A percentile compares a stretch with the other conserved stretches of the same genome.
Evolutionary conservation across 1,140 invertebrate species (phyloP).

Genomic region (Scylla paramamosain): DNA sequence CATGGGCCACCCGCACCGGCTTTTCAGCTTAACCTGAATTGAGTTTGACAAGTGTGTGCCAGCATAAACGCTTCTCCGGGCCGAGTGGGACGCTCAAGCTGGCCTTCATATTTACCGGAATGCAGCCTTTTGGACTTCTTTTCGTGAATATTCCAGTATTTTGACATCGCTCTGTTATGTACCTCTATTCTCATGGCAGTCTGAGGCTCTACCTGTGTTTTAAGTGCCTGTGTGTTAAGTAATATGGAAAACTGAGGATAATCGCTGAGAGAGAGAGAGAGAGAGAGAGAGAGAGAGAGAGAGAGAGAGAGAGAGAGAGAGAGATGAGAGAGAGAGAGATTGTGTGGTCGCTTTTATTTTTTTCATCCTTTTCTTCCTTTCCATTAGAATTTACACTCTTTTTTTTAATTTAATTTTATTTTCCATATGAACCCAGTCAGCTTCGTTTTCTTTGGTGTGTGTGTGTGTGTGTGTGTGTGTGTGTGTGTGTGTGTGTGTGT

Average conservation of each 20-base stretch:
- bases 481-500: no score
- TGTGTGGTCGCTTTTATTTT: no score
- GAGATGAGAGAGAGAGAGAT: no score
- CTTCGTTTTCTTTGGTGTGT: no score
- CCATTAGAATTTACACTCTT: no score
- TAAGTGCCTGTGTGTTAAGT: not conserved
- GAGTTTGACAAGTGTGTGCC: not conserved
- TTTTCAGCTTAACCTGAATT: not conserved
- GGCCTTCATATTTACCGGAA: not conserved
- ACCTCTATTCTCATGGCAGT: not conserved
- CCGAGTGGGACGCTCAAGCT: not conserved
- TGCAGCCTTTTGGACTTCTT: not conserved
- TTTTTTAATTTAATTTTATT: no score
- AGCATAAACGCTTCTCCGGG: not conserved
- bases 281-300: no score
- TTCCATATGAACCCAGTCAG: no score
- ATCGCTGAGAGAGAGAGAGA: not conserved
- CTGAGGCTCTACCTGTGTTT: no score
- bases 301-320: no score
- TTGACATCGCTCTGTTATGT: not conserved
- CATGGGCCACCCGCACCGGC: not conserved
- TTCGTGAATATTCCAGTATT: not conserved
- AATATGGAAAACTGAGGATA: not conserved
- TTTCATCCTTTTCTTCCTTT: no score
- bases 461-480: no score